Evolutionary conservation across 2,113 vertebrate genomes (phyloP), one percentile per base, ranked within the genome.

Genomic region (Morone saxatilis): DNA sequence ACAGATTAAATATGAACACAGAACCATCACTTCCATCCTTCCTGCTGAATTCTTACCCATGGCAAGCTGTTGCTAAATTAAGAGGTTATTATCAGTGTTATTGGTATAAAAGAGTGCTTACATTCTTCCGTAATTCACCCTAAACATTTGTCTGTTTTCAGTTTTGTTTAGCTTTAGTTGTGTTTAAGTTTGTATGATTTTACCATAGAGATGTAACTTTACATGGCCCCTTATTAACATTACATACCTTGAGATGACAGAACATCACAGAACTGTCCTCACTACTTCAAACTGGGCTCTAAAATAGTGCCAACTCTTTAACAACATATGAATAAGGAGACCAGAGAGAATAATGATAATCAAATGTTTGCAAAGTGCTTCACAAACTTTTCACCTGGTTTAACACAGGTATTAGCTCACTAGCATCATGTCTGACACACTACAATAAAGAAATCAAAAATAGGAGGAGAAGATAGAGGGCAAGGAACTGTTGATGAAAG

Each of bases 371-470:
- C 6, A 59, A 12, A 71, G 68, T 43, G 36, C 71, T 63, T 75
- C 3, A 41, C 65, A 14, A 38, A 66, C 47, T 53, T 62, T 77
- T 51, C 65, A 74, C 71, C 76, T 78, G 57, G 14, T 71, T 75
- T 40, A 71, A 71, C 57, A 10, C 22, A 10, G 19, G 74, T n/a
- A 6, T 77, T 12, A 17, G n/a, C 41, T 62, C 36, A 19, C 47
- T 8, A 25, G 65, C 59, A 12, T 11, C 63, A 12, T 16, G 53
- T 61, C 22, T 43, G 68, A 47, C 48, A 78, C 56, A 60, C 20
- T 20, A 36, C 65, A 66, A 75, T 57, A 41, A 25, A 48, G 17
- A 69, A 79, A 80, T 81, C 81, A 79, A 63, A 31, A 63, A 71
- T 51, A 65, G 40, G 56, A 62, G 20, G 12, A 69, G 31, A 62